phyloP scores from a whole-genome alignment of 2,888 invertebrate genomes.

The Polydesmus complanatus region DNA sequence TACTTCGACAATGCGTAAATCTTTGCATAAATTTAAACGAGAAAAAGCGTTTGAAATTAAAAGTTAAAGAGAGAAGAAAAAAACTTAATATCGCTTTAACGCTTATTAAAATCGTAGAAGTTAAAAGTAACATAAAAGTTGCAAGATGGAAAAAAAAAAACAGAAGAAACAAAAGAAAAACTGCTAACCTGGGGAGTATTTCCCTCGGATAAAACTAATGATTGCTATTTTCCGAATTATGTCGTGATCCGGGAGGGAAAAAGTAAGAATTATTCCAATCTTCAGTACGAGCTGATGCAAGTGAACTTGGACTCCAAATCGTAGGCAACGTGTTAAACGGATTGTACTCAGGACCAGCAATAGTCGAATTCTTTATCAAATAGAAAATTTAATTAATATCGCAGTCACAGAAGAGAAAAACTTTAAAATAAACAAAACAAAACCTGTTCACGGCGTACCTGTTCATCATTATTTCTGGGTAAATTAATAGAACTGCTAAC shows the following conservation, averaged over 20 bases:
- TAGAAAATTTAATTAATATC: not conserved
- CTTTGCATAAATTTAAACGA: no score
- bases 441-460: not conserved
- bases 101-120: no score
- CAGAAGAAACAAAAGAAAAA: no score
- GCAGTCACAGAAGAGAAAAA: not conserved
- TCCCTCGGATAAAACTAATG: no score
- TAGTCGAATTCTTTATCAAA: not conserved
- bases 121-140: no score
- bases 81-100: no score
- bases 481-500: not conserved
- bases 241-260: not conserved
- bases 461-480: not conserved
- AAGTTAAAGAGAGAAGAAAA: no score
- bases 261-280: not conserved
- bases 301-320: slow-evolving; percentile 13
- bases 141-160: no score
- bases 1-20: no score
- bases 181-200: no score
- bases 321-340: slow-evolving; percentile 38
- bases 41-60: no score
- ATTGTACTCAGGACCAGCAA: slow-evolving; percentile 43
- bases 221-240: not conserved
- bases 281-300: not conserved
- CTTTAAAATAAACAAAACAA: not conserved